Base-by-base conservation (phyloP, 2,113 vertebrate species). In the Mastomys coucha region DNA sequence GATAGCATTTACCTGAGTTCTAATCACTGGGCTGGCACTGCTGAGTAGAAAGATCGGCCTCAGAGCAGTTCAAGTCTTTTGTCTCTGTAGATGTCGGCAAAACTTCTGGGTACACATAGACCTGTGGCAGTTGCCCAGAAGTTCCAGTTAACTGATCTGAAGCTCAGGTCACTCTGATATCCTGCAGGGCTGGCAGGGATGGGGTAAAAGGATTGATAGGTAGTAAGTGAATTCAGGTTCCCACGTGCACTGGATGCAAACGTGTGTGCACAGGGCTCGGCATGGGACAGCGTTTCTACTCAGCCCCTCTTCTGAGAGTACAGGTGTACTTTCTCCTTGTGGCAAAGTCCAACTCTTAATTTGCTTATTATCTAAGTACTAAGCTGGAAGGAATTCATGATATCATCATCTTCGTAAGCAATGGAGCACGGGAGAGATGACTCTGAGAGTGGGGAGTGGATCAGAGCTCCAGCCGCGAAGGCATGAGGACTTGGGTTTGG, bases 341-440 rank as follows among this genome's bases (percentile, higher is more conserved):
- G 51, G 53, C 70, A 86, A 91, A 85, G 45, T 56, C 93, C 60
- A 91, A 70, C 65, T 94, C 26, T 80, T 94, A 56, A 81, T 91
- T 94, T 88, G 78, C 45, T 94, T 84, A 28, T 90, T 77, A 77
- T 67, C 3, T 58, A 90, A 88, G 78, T 94, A 28, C 36, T 96
- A 72, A 88, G 88, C 60, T 39, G 63, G 1, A 11, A 84, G 80
- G 51, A 76, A 76, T 72, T 65, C 4, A 94, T 42, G 20, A 70
- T 87, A 63, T 1, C 78, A 58, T 58, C 75, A 63, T 45, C 93
- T 24, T 85, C 51, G 20, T 72, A 89, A 91, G 56, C 9, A 49
- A 33, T 12, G 26, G 60, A 49, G 42, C 65, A 42, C 10, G 20
- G 60, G 39, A 33, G 42, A 86, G 60, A 85, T 11, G 60, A 17